phyloP scores from a whole-genome alignment of 1,140 invertebrate genomes.

The Lepeophtheirus salmonis region DNA sequence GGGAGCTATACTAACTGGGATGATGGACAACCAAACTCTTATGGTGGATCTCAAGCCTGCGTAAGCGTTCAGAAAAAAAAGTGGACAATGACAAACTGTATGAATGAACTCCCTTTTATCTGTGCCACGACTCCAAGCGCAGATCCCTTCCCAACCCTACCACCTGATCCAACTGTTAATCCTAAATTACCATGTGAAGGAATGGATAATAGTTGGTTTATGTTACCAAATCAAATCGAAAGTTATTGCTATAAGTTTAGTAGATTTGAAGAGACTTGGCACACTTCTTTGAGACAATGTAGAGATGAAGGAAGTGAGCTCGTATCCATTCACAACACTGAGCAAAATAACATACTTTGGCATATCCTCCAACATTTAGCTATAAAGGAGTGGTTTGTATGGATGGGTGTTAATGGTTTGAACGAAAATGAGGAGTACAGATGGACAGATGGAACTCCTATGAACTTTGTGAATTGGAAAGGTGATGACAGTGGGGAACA shows the following conservation, averaged over 20 bases:
- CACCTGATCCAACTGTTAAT: background rate
- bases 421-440: background rate
- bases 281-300: background rate
- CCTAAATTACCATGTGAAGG: background rate
- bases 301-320: background rate
- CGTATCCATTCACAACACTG: background rate
- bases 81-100: background rate
- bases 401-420: background rate
- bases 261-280: background rate
- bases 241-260: background rate
- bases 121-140: background rate
- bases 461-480: background rate
- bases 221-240: background rate
- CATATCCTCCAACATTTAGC: background rate
- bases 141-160: background rate
- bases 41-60: background rate
- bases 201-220: background rate
- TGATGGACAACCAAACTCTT: background rate
- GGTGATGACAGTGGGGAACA: background rate
- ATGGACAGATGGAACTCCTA: background rate
- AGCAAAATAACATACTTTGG: background rate
- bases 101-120: background rate
- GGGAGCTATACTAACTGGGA: background rate
- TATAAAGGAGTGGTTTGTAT: background rate
- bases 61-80: background rate